Percentiles rank a stretch among this genome's conserved stretches.
phyloP scores from a whole-genome alignment of 2,888 invertebrate species.

The Eupithecia dodoneata region DNA sequence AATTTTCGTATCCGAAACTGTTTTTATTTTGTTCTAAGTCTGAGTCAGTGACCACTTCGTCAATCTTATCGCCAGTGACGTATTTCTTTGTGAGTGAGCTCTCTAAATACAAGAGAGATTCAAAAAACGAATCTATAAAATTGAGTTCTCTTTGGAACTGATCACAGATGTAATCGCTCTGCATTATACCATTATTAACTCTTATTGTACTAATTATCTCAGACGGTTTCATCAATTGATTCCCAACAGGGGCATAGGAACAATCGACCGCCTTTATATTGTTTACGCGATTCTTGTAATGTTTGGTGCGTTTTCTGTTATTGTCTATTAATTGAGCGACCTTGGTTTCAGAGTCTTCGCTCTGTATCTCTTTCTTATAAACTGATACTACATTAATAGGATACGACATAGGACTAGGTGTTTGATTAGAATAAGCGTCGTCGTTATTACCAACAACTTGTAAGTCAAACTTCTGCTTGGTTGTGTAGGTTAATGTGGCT shows the following conservation, averaged over 20 bases:
- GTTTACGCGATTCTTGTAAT: conserved; percentile 53
- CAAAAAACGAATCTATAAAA: conserved; percentile 80
- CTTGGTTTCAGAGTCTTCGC: conserved; percentile 36
- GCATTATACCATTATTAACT: conserved; percentile 65
- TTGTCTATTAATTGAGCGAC: conserved; percentile 39
- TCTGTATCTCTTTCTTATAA: conserved; percentile 65
- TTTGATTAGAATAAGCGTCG: conserved; percentile 51
- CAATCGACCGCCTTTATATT: conserved; percentile 62
- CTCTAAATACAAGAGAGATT: conserved; percentile 77
- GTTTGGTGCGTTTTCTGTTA: conserved; percentile 41
- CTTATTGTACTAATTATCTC: conserved; percentile 77
- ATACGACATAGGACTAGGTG: conserved; percentile 65
- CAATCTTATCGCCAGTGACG: conserved; percentile 59
- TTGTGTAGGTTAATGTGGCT: conserved; percentile 74
- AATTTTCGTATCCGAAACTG: conserved; percentile 64
- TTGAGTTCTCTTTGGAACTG: conserved; percentile 78
- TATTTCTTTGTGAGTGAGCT: conserved; percentile 66
- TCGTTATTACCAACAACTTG: conserved; percentile 66
- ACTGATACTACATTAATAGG: conserved; percentile 74
- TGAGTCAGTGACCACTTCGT: conserved; percentile 57
- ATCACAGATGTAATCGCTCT: conserved; percentile 69
- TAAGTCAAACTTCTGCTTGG: conserved; percentile 73
- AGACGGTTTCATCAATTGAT: conserved; percentile 76
- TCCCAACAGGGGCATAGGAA: conserved; percentile 60
- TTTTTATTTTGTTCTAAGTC: conserved; percentile 55